Conservation (phyloP, 2,797 vertebrate species). For the Caiman crocodilus region DNA sequence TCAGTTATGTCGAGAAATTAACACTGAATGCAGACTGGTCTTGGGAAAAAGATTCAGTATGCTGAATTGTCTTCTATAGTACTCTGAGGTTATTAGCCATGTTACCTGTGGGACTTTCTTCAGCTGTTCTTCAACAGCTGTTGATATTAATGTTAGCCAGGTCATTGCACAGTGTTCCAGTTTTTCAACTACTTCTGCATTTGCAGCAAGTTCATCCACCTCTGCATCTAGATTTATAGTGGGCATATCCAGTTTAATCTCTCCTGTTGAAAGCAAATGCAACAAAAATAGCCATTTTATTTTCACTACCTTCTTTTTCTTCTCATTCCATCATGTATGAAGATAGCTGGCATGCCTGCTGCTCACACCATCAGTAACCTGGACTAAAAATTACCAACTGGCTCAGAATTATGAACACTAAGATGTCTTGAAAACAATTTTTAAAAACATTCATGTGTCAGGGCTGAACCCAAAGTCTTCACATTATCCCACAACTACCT, state of each 20-base stretch:
- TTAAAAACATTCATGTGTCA: not conserved
- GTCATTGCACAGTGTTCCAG: constrained; percentile 88
- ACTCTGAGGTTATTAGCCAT: accelerated
- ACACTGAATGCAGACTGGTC: not conserved
- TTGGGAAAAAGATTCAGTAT: not conserved
- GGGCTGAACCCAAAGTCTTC: not conserved
- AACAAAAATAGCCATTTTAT: not conserved
- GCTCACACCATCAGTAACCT: not conserved
- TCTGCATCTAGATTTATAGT: constrained; percentile 83
- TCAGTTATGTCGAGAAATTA: not conserved
- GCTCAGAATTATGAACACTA: not conserved
- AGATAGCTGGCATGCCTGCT: not conserved
- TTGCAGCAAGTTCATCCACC: constrained; percentile 74
- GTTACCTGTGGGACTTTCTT: constrained; percentile 89
- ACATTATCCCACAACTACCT: not conserved
- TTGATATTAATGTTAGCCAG: constrained; percentile 90
- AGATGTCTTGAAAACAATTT: not conserved
- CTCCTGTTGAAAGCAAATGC: constrained; percentile 69
- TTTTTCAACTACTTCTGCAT: constrained; percentile 79
- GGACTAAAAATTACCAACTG: not conserved
- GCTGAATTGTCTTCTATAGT: not conserved
- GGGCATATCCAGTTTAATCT: constrained; percentile 88
- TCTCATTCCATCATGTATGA: not conserved
- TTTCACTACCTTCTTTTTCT: not conserved
- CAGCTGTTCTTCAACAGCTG: constrained; percentile 84